Percentiles rank a stretch among this genome's conserved stretches.
Conservation (phyloP, 2,888 invertebrate genomes). For the Rotaria socialis region DNA sequence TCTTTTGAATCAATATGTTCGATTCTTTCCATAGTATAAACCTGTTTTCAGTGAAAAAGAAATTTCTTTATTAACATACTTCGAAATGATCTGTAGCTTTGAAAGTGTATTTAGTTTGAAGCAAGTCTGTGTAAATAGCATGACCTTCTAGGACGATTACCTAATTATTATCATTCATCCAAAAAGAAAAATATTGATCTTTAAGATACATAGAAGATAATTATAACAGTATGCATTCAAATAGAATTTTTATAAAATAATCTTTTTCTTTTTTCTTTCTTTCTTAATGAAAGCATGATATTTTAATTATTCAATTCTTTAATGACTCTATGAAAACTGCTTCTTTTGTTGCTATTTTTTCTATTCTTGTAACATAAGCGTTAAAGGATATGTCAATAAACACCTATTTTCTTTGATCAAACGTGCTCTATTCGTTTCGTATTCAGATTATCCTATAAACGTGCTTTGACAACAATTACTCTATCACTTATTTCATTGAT, state of each 20-base stretch:
- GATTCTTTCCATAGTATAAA: constrained; percentile 47
- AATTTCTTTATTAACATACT: not conserved
- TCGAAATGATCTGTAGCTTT: not conserved
- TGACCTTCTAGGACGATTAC: not conserved
- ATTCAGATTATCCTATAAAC: not conserved
- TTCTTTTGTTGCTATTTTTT: not conserved
- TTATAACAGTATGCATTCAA: not conserved
- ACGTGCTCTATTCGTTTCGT: constrained; percentile 8
- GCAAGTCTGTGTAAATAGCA: not conserved
- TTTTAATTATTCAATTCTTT: no score
- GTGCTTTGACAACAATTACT: no score
- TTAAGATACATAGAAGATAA: not conserved
- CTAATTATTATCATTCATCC: constrained; percentile 1
- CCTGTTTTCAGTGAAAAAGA: not conserved
- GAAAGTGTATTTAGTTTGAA: no score
- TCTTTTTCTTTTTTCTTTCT: no score
- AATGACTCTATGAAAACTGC: no score
- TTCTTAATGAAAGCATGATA: no score
- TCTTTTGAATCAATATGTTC: constrained; percentile 46
- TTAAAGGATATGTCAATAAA: not conserved
- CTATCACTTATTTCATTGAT: no score
- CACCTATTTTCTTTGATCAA: not conserved
- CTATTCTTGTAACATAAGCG: not conserved
- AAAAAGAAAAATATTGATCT: not conserved
- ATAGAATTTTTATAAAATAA: no score